Percentiles rank a stretch among this genome's conserved stretches.
Evolutionary conservation across 1,140 invertebrate genomes (phyloP).

Genomic region (Drosophila funebris): DNA sequence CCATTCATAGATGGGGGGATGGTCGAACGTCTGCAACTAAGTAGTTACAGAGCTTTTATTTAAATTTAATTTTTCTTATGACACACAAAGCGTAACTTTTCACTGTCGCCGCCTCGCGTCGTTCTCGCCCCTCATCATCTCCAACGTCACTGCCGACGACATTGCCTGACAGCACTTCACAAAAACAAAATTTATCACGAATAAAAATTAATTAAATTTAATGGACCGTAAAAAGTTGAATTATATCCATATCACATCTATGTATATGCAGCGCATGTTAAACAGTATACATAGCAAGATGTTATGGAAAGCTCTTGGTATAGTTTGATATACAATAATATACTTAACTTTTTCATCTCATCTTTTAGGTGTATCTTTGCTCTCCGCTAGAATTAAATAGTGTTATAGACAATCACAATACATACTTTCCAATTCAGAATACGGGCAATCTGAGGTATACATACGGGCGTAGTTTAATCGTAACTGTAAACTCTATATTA

Average conservation of each 20-base stretch:
- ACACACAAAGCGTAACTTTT: slow-evolving; percentile 33
- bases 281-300: slow-evolving; percentile 5
- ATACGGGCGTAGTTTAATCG: too few relatives aligned
- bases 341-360: too few relatives aligned
- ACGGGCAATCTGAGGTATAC: too few relatives aligned
- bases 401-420: too few relatives aligned
- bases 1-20: slow-evolving; percentile 32
- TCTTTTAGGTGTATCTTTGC: too few relatives aligned
- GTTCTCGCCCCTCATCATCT: slow-evolving; percentile 25
- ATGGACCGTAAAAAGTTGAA: slow-evolving; percentile 69
- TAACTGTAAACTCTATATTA: slow-evolving; percentile 4
- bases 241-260: slow-evolving; percentile 24
- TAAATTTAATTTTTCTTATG: slow-evolving; percentile 60
- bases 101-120: slow-evolving; percentile 18
- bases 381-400: too few relatives aligned
- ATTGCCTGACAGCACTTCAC: slow-evolving; percentile 38
- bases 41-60: slow-evolving; percentile 45
- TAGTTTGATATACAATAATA: too few relatives aligned
- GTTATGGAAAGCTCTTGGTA: slow-evolving; percentile 12
- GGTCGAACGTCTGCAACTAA: slow-evolving; percentile 10
- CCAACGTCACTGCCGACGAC: slow-evolving; percentile 14
- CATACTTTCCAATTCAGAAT: too few relatives aligned
- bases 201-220: slow-evolving; percentile 80
- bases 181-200: slow-evolving; percentile 69
- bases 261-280: neutral